These are phyloP conservation scores for Loxodonta africana DNA, from an alignment of 2,113 vertebrate genomes.

Conservation along the genomic window DNA sequence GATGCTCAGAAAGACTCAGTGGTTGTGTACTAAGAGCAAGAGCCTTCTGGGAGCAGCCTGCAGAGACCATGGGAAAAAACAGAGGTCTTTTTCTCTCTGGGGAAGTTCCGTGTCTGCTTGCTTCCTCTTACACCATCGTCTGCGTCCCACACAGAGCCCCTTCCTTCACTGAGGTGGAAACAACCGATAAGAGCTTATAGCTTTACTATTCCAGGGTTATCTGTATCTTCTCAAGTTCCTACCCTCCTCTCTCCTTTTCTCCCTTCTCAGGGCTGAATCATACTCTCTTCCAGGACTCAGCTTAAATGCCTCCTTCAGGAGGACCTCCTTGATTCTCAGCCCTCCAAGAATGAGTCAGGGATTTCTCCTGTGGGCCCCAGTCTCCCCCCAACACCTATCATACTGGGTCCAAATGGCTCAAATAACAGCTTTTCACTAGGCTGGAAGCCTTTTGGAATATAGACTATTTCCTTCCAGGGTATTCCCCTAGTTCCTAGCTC, in stretches of 20 bases:
- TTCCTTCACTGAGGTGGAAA: not conserved
- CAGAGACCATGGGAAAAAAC: constrained; percentile 58
- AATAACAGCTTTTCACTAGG: not conserved
- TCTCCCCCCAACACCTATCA: not conserved
- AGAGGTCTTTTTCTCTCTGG: constrained; percentile 7
- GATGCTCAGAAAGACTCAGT: not conserved
- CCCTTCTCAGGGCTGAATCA: not conserved
- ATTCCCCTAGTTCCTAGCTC: not conserved
- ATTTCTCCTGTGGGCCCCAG: not conserved
- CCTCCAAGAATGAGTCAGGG: not conserved
- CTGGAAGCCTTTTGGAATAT: not conserved
- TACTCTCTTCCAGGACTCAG: not conserved
- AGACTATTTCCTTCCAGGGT: not conserved
- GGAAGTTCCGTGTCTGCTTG: not conserved
- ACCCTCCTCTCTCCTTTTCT: not conserved
- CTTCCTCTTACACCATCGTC: not conserved
- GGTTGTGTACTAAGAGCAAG: not conserved
- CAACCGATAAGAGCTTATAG: not conserved
- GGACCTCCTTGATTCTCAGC: not conserved
- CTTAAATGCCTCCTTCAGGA: not conserved
- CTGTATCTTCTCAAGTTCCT: not conserved
- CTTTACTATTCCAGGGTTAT: not conserved
- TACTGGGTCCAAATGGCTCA: not conserved
- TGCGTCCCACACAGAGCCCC: not conserved
- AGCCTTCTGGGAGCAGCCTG: not conserved